Conservation (phyloP, 2,113 vertebrate genomes). For the Polypterus bichir region DNA sequence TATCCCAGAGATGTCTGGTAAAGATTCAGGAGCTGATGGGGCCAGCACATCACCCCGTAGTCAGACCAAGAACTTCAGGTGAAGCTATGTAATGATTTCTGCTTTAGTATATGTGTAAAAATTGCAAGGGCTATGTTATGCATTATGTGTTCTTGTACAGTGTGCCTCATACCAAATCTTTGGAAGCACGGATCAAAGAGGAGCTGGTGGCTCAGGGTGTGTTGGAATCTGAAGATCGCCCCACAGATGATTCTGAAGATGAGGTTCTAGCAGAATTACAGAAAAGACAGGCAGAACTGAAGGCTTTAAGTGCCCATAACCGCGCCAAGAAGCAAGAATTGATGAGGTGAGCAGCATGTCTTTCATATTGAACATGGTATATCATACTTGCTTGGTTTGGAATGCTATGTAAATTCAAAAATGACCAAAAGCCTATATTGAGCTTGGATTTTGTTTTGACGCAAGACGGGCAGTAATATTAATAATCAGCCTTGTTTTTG, state of each 20-base stretch:
- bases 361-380: neutral
- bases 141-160: constrained; percentile 30
- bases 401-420: no score
- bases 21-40: constrained; percentile 70
- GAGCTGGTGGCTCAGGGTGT: constrained; percentile 90
- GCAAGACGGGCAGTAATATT: no score
- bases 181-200: constrained; percentile 92
- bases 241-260: constrained; percentile 81
- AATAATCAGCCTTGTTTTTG: no score
- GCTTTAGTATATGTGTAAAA: no score
- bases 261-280: constrained; percentile 86
- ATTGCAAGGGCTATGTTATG: no score
- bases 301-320: constrained; percentile 83
- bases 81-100: constrained; percentile 15
- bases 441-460: no score
- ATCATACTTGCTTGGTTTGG: no score
- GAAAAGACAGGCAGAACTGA: constrained; percentile 88
- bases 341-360: constrained; percentile 56
- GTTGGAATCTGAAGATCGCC: constrained; percentile 84
- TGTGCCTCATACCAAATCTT: constrained; percentile 87
- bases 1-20: constrained; percentile 80
- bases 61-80: constrained; percentile 95
- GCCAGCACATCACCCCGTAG: constrained; percentile 90
- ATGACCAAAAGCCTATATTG: no score
- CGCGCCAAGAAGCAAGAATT: constrained; percentile 84